Conservation (phyloP, 1,140 invertebrate species). For the Caenorhabditis briggsae region DNA sequence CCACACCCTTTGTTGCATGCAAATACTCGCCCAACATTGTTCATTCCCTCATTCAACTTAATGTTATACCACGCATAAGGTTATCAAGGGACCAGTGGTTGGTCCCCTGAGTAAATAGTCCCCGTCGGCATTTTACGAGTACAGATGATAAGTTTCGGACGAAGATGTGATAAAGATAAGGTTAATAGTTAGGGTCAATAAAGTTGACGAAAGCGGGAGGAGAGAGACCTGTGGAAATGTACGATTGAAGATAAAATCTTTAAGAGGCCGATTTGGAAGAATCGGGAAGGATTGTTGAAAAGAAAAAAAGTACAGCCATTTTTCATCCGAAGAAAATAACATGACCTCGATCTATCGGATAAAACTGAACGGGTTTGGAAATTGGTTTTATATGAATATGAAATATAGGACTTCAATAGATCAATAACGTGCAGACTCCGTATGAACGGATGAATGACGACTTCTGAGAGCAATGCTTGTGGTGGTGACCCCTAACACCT, state of each 20-base stretch:
- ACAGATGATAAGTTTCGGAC: background rate
- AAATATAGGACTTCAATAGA: background rate
- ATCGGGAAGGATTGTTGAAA: background rate
- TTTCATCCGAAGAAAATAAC: background rate
- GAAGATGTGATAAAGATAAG: background rate
- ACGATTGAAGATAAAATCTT: conserved; percentile 40
- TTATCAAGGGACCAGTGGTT: background rate
- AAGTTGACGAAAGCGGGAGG: background rate
- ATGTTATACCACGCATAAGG: background rate
- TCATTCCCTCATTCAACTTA: background rate
- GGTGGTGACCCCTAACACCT: conserved; percentile 44
- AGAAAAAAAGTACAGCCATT: conserved; percentile 14
- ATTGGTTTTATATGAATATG: background rate
- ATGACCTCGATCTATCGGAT: conserved; percentile 18
- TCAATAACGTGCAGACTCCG: background rate
- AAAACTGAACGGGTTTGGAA: background rate
- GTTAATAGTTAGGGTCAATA: background rate
- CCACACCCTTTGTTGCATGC: conserved; percentile 36
- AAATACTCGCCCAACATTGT: conserved; percentile 12
- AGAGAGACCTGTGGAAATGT: background rate
- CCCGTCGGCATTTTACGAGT: background rate
- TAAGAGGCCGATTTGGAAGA: background rate
- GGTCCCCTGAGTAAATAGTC: background rate
- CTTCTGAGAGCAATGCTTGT: background rate
- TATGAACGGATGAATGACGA: background rate